phyloP scores from a whole-genome alignment of 2,888 invertebrate genomes.

The Hoplodrina blanda region DNA sequence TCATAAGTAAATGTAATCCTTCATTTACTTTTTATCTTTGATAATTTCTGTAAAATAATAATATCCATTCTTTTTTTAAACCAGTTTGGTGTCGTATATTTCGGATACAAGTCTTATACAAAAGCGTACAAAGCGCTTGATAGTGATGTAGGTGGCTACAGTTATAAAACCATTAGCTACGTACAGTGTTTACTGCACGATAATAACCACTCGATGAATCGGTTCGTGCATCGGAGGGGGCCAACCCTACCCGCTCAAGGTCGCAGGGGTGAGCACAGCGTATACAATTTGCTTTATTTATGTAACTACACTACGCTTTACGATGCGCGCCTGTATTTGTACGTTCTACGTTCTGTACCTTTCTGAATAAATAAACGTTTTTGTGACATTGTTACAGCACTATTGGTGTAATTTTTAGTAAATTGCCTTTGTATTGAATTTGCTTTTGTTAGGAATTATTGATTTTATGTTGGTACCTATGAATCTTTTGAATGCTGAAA shows the following conservation, averaged over 20 bases:
- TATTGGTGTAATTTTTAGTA: conserved; percentile 46
- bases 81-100: conserved; percentile 11
- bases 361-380: conserved; percentile 64
- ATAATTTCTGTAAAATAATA: conserved; percentile 26
- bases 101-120: conserved; percentile 30
- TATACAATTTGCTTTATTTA: conserved; percentile 62
- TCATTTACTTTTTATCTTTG: conserved; percentile 25
- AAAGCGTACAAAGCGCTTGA: conserved; percentile 35
- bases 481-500: conserved; percentile 4
- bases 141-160: conserved; percentile 55
- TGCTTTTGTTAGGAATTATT: conserved; percentile 24
- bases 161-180: conserved; percentile 63
- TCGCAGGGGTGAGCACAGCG: conserved; percentile 77
- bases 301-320: conserved; percentile 58
- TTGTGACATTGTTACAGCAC: conserved; percentile 57
- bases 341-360: conserved; percentile 58
- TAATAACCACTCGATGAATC: conserved; percentile 69
- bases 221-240: conserved; percentile 72
- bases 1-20: conserved; percentile 11
- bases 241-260: conserved; percentile 82
- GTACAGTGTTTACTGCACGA: conserved; percentile 63
- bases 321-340: conserved; percentile 61
- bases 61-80: background rate
- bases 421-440: conserved; percentile 40
- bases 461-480: conserved; percentile 33